Conservation (phyloP, 64 coral and sea anemone genomes). For the Pocillopora damicornis region DNA sequence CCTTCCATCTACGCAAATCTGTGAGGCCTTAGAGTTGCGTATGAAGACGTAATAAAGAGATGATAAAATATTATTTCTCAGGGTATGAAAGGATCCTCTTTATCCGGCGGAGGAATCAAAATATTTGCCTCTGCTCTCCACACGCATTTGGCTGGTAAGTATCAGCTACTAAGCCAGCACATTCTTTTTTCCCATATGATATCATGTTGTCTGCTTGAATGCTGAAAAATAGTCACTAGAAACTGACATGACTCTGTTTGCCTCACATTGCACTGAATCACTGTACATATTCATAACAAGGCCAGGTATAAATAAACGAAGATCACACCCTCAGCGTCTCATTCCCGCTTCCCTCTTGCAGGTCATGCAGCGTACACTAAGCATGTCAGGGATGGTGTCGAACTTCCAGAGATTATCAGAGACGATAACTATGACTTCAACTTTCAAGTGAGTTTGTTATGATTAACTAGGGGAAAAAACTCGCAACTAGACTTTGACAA, state of each 20-base stretch:
- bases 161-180: neutral
- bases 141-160: conserved; percentile 17
- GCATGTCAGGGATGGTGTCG: conserved; percentile 6
- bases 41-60: neutral
- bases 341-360: neutral
- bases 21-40: too few relatives aligned
- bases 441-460: neutral
- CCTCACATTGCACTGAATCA: too few relatives aligned
- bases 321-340: neutral
- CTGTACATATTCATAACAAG: too few relatives aligned
- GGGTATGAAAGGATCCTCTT: neutral
- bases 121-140: conserved; percentile 25
- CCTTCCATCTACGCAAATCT: too few relatives aligned
- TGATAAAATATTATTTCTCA: neutral
- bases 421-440: conserved; percentile 13
- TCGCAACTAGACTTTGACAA: too few relatives aligned
- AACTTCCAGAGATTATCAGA: neutral
- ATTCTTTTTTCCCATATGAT: neutral
- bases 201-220: too few relatives aligned
- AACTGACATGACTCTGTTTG: too few relatives aligned
- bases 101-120: conserved; percentile 13
- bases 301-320: neutral
- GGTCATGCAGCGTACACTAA: neutral
- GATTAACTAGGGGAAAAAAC: neutral
- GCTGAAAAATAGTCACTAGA: too few relatives aligned